Conservation (phyloP, 2,113 vertebrate species). For the Indicator maculatus region DNA sequence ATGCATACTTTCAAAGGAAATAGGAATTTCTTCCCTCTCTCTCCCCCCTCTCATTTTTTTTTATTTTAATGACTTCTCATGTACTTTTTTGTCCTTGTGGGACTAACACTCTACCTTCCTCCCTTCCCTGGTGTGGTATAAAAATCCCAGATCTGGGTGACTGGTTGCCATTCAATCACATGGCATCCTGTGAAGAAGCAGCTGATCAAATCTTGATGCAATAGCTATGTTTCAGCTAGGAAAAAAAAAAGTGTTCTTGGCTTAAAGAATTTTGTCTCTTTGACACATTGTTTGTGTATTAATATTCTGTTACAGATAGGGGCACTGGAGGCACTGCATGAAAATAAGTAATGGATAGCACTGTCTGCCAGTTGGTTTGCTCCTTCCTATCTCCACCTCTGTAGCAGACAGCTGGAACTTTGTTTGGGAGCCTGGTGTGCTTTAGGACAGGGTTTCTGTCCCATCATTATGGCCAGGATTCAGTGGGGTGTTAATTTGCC, state of each 20-base stretch:
- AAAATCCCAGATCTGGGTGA: neutral
- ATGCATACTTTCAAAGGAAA: neutral
- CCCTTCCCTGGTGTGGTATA: neutral
- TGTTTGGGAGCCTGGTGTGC: neutral
- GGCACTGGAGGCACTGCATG: neutral
- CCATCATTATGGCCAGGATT: neutral
- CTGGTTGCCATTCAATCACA: neutral
- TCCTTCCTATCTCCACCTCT: neutral
- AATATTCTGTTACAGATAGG: neutral
- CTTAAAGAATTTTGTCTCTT: neutral
- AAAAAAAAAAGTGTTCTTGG: neutral
- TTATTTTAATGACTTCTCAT: neutral
- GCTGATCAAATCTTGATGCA: neutral
- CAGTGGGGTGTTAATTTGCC: fast-evolving
- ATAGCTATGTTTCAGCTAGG: neutral
- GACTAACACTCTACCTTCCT: neutral
- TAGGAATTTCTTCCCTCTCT: neutral
- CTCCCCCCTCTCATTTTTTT: neutral
- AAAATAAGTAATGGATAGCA: neutral
- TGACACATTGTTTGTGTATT: neutral
- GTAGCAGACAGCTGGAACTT: neutral
- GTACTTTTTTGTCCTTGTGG: neutral
- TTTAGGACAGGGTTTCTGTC: neutral
- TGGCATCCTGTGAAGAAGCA: neutral
- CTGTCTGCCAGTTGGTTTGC: neutral